Evolutionary conservation across 1,140 invertebrate species (phyloP).

Genomic region (Orius laevigatus): DNA sequence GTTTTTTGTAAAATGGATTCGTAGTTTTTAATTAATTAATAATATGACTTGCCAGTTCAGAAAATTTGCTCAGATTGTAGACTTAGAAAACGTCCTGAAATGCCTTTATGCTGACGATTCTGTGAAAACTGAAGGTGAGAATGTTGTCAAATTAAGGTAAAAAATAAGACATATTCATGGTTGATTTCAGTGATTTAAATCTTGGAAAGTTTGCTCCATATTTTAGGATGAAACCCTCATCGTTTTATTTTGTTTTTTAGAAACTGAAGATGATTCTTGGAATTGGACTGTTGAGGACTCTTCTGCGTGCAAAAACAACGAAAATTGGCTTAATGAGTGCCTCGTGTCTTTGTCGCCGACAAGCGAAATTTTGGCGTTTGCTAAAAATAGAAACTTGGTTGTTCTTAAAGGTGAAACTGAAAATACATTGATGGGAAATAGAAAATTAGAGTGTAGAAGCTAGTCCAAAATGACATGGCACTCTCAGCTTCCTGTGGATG

Average conservation of each 20-base stretch:
- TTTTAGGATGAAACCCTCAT: background rate
- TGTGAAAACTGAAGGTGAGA: conserved; percentile 1
- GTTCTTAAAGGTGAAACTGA: conserved; percentile 27
- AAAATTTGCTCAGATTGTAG: conserved; percentile 16
- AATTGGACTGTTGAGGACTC: conserved; percentile 16
- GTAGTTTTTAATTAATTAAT: no score
- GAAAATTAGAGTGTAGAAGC: no score
- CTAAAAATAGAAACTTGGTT: conserved; percentile 35
- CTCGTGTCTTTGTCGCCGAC: conserved; percentile 53
- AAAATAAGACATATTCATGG: no score
- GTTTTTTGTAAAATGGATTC: no score
- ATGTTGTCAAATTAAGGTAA: no score
- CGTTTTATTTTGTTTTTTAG: background rate
- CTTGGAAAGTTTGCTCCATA: no score
- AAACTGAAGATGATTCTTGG: conserved; percentile 11
- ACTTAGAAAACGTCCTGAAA: conserved; percentile 17
- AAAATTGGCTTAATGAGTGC: conserved; percentile 53
- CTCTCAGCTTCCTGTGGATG: background rate
- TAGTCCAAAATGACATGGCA: background rate
- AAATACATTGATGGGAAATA: no score
- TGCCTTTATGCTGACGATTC: conserved; percentile 13
- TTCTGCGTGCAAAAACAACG: background rate
- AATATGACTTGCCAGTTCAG: conserved; percentile 18
- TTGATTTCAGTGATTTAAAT: no score
- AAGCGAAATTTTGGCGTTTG: conserved; percentile 51